These are phyloP conservation scores for Popillia japonica DNA, from an alignment of 1,140 invertebrate genomes.

Conservation along the genomic window DNA sequence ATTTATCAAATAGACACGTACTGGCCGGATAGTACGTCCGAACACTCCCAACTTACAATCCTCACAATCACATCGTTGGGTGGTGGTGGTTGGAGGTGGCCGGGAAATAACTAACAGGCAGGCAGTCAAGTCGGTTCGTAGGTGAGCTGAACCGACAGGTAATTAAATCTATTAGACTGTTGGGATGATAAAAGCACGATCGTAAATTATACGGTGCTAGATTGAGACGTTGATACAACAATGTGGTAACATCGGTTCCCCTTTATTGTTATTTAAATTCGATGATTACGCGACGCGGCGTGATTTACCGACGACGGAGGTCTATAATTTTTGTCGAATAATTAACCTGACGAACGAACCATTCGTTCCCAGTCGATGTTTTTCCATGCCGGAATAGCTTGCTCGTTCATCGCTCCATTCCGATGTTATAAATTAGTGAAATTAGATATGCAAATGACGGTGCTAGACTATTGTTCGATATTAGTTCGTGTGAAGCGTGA, in stretches of 20 bases:
- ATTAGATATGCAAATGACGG: neutral
- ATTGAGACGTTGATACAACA: conserved; percentile 18
- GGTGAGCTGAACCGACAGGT: neutral
- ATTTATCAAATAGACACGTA: neutral
- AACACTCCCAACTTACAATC: neutral
- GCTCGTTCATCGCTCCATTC: neutral
- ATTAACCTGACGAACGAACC: neutral
- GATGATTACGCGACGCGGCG: conserved; percentile 7
- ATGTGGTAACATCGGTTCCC: conserved; percentile 8
- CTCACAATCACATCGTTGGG: neutral
- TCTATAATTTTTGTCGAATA: conserved; percentile 6
- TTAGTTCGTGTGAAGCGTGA: neutral
- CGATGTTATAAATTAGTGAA: neutral
- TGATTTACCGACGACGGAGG: neutral
- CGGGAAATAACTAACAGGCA: neutral
- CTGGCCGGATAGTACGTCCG: neutral
- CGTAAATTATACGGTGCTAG: conserved; percentile 9
- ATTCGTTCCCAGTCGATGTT: neutral
- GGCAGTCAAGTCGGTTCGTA: neutral
- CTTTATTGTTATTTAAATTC: conserved; percentile 19
- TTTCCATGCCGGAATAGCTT: neutral
- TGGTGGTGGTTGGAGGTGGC: too few species aligned
- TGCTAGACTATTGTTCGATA: neutral
- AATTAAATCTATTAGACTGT: conserved; percentile 19
- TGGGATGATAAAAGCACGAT: conserved; percentile 10